Evolutionary conservation across 2,888 invertebrate species (phyloP), one percentile per base, ranked within the genome.

Genomic region (Escarpia spicata): DNA sequence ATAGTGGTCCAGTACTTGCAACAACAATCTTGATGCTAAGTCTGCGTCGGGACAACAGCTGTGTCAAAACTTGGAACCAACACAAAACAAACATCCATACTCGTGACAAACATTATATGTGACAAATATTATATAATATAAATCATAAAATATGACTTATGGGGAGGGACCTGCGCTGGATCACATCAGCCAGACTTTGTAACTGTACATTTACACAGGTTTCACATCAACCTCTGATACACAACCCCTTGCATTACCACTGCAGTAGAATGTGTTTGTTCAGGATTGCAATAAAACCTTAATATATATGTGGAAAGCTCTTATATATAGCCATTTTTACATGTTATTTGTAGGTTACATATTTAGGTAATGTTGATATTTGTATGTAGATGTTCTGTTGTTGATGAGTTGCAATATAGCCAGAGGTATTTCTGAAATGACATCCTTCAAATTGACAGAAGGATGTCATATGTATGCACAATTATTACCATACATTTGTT

Each of bases 61-160:
- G 75, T 75, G 75, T 26, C 26, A 75, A 75, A 75, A 75, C 75
- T 75, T 75, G 75, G 75, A 75, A 75, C 75, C 75, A 75, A 75
- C 75, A 75, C 26, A n/a, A n/a, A 75, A 75, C 75, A 75, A 26
- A 26, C 19, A 75, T 75, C 75, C 75, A 3, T 75, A 75, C 26
- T 75, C 75, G 6, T 75, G 75, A 75, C 52, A 52, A 52, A 52
- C 75, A 75, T 52, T 52, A 12, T n/a, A n/a, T n/a, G 6, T 75
- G 75, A 75, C 52, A 52, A 52, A 52, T 26, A 75, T 52, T 52
- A 12, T 52, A 15, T 52, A 52, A 52, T 52, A 52, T 52, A 52
- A 52, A 52, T 52, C 52, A 52, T 52, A 52, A 52, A 52, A 52
- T 52, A 52, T 4, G 52, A 52, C 52, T 52, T 52, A 52, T 15